A percentile compares a stretch with the other conserved stretches of the same genome.
Conservation (phyloP, 1,140 invertebrate species). For the Amyelois transitella region DNA sequence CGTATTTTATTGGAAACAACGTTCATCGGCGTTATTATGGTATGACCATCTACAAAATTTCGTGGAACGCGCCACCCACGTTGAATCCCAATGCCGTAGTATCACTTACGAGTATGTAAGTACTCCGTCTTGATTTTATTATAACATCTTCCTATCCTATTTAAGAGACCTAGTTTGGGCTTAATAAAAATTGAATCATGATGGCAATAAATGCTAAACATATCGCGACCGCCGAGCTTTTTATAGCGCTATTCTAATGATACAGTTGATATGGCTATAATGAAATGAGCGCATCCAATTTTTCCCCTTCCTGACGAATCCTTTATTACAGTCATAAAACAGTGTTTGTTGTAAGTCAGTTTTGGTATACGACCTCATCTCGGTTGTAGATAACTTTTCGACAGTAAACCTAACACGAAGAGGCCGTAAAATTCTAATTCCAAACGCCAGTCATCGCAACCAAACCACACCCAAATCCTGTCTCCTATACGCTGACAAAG, state of each 20-base stretch:
- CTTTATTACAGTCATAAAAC: slow-evolving; percentile 60
- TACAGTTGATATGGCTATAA: not conserved
- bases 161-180: not conserved
- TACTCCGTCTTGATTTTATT: slow-evolving; percentile 21
- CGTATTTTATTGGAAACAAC: slow-evolving; percentile 13
- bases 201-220: not conserved
- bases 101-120: slow-evolving; percentile 10
- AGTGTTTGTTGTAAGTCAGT: slow-evolving; percentile 65
- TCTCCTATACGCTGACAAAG: not conserved
- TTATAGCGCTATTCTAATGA: not conserved
- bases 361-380: slow-evolving; percentile 71
- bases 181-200: not conserved
- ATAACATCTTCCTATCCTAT: slow-evolving; percentile 15
- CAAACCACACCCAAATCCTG: slow-evolving; percentile 7
- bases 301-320: slow-evolving; percentile 29
- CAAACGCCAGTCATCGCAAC: slow-evolving; percentile 20
- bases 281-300: slow-evolving; percentile 14
- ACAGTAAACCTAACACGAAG: slow-evolving; percentile 73
- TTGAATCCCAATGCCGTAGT: slow-evolving; percentile 11
- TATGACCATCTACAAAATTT: slow-evolving; percentile 32
- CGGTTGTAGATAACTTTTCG: slow-evolving; percentile 64
- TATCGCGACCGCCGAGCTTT: not conserved
- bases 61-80: slow-evolving; percentile 44
- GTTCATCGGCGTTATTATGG: slow-evolving; percentile 19
- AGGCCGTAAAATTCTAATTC: slow-evolving; percentile 72